phyloP scores from a whole-genome alignment of 2,888 invertebrate genomes.

The Venusia cambrica region DNA sequence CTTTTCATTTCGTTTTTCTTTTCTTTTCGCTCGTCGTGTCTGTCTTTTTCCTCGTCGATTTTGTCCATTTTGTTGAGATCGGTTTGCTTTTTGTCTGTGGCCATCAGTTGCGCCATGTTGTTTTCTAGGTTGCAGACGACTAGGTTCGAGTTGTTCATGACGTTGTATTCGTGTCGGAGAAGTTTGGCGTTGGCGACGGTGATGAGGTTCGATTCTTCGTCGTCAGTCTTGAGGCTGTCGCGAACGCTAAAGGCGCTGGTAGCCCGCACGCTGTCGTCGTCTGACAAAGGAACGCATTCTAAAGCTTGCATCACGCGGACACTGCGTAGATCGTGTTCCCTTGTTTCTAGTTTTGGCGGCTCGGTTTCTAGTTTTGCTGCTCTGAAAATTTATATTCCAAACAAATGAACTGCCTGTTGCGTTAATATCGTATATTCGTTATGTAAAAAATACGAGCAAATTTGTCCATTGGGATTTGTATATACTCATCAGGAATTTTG shows the following conservation, averaged over 20 bases:
- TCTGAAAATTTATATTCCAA: too few species aligned
- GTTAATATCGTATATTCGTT: too few species aligned
- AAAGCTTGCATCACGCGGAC: conserved; percentile 61
- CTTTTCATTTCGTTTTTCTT: conserved; percentile 7
- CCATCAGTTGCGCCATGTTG: conserved; percentile 73
- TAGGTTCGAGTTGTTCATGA: conserved; percentile 73
- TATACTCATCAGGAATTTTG: too few species aligned
- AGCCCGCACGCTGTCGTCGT: conserved; percentile 74
- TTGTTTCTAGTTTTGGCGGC: conserved; percentile 47
- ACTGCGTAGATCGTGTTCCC: conserved; percentile 66
- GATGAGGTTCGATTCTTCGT: conserved; percentile 72
- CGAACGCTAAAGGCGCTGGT: conserved; percentile 74
- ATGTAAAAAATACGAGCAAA: too few species aligned
- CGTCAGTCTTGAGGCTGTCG: conserved; percentile 75
- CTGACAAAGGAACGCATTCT: conserved; percentile 73
- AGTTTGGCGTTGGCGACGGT: conserved; percentile 70
- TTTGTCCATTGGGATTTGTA: too few species aligned
- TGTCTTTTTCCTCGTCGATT: conserved; percentile 26
- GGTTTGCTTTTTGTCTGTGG: conserved; percentile 56
- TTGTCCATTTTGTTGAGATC: conserved; percentile 67
- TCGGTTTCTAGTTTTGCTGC: conserved; percentile 47
- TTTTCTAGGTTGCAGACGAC: conserved; percentile 74
- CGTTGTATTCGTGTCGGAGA: conserved; percentile 69
- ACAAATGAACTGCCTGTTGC: too few species aligned
- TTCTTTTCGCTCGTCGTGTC: too few species aligned